Base-by-base conservation (phyloP, 2,797 vertebrate genomes). In the Denticeps clupeoides region DNA sequence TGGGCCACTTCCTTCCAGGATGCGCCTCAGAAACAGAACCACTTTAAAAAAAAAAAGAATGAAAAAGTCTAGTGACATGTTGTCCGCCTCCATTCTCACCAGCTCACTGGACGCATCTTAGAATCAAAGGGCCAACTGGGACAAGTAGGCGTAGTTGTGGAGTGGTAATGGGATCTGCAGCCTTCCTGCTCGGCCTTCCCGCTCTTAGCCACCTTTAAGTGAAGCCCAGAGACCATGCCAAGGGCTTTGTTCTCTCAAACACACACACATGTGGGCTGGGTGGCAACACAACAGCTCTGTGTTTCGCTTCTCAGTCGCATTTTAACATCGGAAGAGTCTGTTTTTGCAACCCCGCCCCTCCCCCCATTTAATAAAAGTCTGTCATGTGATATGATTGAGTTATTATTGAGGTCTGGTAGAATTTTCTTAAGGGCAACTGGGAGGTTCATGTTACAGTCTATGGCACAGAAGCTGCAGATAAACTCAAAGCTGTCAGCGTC, bases 1-100 rank as follows among this genome's bases (percentile, higher is more conserved):
- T 65, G 59, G 46, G 13, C 24, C 7, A 53, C 58, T 83, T 84
- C 81, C 82, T 81, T 70, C 68, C 70, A 75, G 75, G 77, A 80
- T 68, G 68, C 68, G 67, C 55, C 60, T 56, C 56, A 38, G 53
- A 66, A 78, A 68, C 64, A 50, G 59, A 59, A 63, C 55, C 22
- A 63, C 53, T 22, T 42, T 33, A 47, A 26, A 33, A 13, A 31
- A 33, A 11, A 16, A 11, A 4, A 12, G 18, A 40, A 35, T 46
- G 7, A 3, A 52, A 11, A 18, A 25, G 46, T 52, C 57, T 41
- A 53, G 41, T 27, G 49, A 59, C 54, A 32, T 67, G 50, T 53
- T 49, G 54, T 55, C 71, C 65, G 60, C 62, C 73, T 78, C 52
- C 74, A 72, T 73, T 56, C 62, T 3, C 5, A 7, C 63, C 50